Base-by-base conservation (phyloP, 2,797 vertebrate genomes). In the Adelosebastes latens region DNA sequence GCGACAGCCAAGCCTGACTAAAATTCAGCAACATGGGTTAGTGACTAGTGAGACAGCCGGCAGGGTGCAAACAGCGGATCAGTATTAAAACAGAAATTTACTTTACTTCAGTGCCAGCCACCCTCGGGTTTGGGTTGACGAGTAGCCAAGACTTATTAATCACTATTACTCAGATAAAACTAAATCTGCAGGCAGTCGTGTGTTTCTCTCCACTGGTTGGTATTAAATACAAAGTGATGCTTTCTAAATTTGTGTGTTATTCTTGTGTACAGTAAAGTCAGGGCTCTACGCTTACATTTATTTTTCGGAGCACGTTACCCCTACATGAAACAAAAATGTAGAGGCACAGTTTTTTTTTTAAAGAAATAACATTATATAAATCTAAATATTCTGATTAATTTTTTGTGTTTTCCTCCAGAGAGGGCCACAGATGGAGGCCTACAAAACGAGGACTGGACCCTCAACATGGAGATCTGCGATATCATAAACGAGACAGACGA, bases 391-490 rank as follows among this genome's bases (percentile, higher is more conserved):
- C 22, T 22, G n/a, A 70, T 72, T n/a, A 27, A 18, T 27, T 60
- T 58, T 73, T 71, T 80, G 66, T 91, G 27, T 89, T 85, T 91
- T 61, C 70, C n/a, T 82, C 76, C 95, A 99, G 99, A 99, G 92
- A 97, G 97, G 89, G 98, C 98, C 86, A 99, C 99, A 7, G 98
- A 99, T 85, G 98, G 99, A 92, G 98, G 98, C 79, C 95, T 99
- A 20, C 98, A 98, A 94, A 97, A 97, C 0, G 98, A 99, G 84
- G 98, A 99, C 95, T 99, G 99, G 99, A 97, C 97, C 0, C 95
- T 99, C 74, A 99, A 99, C 95, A 99, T 99, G 98, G 99, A 99
- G 93, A 99, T 99, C 95, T 99, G 99, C 63, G 99, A 99, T 88
- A 99, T 99, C 94, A 97, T 99, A 93, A 99, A 99, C 0, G 99